A percentile compares a stretch with the other conserved stretches of the same genome.
phyloP scores from a whole-genome alignment of 2,797 vertebrate species.

The Cebuella pygmaea region DNA sequence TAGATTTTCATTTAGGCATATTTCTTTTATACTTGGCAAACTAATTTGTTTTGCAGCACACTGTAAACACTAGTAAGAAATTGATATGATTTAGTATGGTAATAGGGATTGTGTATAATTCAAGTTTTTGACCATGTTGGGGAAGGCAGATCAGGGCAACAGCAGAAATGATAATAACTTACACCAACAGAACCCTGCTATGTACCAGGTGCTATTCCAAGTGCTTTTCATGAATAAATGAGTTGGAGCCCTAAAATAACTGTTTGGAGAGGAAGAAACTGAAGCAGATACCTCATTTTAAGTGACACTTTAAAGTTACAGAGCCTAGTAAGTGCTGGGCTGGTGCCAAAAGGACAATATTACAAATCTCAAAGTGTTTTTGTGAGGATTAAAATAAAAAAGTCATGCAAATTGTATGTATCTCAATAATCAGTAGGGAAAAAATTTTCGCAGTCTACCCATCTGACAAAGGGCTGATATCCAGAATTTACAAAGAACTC shows the following conservation, averaged over 20 bases:
- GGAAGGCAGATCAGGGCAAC: not conserved
- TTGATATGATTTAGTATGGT: not conserved
- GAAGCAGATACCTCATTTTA: not conserved
- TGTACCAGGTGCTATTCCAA: not conserved
- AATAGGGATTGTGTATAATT: not conserved
- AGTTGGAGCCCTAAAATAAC: not conserved
- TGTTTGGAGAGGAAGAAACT: not conserved
- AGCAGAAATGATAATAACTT: not conserved
- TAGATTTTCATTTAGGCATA: not conserved
- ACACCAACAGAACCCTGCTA: not conserved
- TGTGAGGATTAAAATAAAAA: constrained; percentile 28
- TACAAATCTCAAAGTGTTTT: not conserved
- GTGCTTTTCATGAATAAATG: not conserved
- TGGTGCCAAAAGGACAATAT: not conserved
- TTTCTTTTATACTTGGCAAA: constrained; percentile 43
- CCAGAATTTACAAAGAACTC: too few species aligned
- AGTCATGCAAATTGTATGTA: not conserved
- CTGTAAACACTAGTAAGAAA: not conserved
- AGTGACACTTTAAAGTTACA: not conserved
- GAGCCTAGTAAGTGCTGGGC: not conserved
- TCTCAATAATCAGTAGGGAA: not conserved
- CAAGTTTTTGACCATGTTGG: not conserved
- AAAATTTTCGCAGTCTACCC: too few species aligned
- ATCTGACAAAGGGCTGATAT: too few species aligned
- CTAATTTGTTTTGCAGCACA: constrained; percentile 37